phyloP scores from a whole-genome alignment of 2,113 vertebrate species.

The Ptilorrhoa leucosticta region DNA sequence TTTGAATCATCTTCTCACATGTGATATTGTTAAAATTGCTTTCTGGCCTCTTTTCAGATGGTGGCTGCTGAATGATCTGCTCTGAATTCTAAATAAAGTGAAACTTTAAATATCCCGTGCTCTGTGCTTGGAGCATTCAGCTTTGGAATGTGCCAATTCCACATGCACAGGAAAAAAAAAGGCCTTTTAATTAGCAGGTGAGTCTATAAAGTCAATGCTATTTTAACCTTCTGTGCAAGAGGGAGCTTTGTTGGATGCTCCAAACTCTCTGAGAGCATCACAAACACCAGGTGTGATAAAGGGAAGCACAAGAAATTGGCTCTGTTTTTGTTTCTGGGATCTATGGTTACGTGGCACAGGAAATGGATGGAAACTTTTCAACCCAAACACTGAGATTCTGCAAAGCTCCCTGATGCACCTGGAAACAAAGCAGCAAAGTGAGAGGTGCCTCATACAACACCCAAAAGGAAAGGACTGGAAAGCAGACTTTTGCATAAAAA shows the following conservation, averaged over 20 bases:
- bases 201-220: background rate
- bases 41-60: conserved; percentile 43
- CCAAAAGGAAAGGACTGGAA: background rate
- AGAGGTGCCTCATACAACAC: background rate
- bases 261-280: background rate
- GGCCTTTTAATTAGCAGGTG: background rate
- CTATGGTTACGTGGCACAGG: rapidly evolving
- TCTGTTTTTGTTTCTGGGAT: background rate
- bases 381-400: background rate
- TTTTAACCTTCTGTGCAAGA: background rate
- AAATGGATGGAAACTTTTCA: background rate
- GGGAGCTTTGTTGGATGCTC: background rate
- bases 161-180: background rate
- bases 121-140: background rate
- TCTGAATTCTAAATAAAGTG: conserved; percentile 36
- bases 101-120: conserved; percentile 24
- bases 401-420: background rate
- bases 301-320: background rate
- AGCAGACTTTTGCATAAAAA: background rate
- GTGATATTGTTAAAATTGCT: conserved; percentile 14
- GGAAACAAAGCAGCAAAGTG: background rate
- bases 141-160: background rate
- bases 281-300: background rate
- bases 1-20: conserved; percentile 4
- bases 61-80: background rate